phyloP scores from a whole-genome alignment of 2,113 vertebrate species.

The Elaphurus davidianus region DNA sequence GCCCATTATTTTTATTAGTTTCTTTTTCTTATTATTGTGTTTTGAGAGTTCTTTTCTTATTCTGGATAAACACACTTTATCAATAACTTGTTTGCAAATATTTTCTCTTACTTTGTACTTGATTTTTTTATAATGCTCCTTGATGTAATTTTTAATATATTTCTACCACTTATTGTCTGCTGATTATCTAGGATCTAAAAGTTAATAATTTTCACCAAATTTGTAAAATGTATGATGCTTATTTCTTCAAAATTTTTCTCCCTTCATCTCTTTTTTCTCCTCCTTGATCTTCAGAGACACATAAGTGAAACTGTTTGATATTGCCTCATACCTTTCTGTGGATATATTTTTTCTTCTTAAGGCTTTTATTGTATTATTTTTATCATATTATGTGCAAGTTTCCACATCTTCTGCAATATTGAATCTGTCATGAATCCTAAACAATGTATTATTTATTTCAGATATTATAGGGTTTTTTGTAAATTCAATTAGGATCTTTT shows the following conservation, averaged over 20 bases:
- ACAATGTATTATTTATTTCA: neutral
- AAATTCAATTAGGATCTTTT: neutral
- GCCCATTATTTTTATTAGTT: neutral
- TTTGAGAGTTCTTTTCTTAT: neutral
- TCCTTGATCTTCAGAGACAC: neutral
- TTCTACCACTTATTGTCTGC: neutral
- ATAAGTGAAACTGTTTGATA: neutral
- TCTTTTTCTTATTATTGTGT: neutral
- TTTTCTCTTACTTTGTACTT: neutral
- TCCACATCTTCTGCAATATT: neutral
- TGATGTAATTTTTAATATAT: neutral
- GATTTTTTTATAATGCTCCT: neutral
- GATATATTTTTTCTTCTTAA: neutral
- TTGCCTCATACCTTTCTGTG: neutral
- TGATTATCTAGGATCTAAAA: neutral
- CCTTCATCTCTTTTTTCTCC: neutral
- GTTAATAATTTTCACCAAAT: neutral
- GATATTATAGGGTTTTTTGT: neutral
- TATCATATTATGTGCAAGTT: neutral
- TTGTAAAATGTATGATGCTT: neutral
- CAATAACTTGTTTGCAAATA: neutral
- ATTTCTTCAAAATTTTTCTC: neutral
- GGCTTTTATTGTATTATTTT: neutral
- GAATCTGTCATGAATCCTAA: neutral
- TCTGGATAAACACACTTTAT: neutral